Evolutionary conservation across 1,140 invertebrate genomes (phyloP).

Genomic region (Sminthurides bifidus): DNA sequence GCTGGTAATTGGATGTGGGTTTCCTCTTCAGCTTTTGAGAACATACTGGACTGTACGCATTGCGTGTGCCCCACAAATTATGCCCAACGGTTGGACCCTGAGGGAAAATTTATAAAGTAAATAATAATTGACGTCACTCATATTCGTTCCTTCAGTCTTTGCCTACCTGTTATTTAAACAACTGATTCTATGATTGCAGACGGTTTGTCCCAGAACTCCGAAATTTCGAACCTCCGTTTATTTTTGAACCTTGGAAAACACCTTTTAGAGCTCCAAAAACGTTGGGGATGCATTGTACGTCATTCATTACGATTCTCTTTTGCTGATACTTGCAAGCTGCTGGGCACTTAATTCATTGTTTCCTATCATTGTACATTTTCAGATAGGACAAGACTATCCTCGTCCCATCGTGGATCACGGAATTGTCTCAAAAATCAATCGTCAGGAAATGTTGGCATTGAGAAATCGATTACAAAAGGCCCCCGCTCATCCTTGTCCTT

Average conservation of each 20-base stretch:
- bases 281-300: slow-evolving; percentile 38
- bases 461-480: slow-evolving; percentile 18
- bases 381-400: slow-evolving; percentile 40
- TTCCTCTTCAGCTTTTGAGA: slow-evolving; percentile 57
- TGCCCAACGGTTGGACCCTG: slow-evolving; percentile 55
- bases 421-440: slow-evolving; percentile 35
- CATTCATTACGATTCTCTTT: slow-evolving; percentile 18
- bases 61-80: slow-evolving; percentile 56
- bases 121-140: not conserved
- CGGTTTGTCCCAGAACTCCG: slow-evolving; percentile 40
- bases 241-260: slow-evolving; percentile 44
- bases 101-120: slow-evolving; percentile 53
- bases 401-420: slow-evolving; percentile 39
- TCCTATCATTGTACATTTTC: not conserved
- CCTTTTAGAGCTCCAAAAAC: slow-evolving; percentile 38
- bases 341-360: not conserved
- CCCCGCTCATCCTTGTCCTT: slow-evolving; percentile 49
- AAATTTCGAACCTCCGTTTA: slow-evolving; percentile 38
- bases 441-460: slow-evolving; percentile 33
- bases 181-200: slow-evolving; percentile 32
- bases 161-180: not conserved
- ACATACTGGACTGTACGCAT: slow-evolving; percentile 48
- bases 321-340: not conserved
- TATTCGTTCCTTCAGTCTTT: not conserved
- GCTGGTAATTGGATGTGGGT: slow-evolving; percentile 74